Conservation (phyloP, 2,888 invertebrate genomes). For the Dasypogon diadema region DNA sequence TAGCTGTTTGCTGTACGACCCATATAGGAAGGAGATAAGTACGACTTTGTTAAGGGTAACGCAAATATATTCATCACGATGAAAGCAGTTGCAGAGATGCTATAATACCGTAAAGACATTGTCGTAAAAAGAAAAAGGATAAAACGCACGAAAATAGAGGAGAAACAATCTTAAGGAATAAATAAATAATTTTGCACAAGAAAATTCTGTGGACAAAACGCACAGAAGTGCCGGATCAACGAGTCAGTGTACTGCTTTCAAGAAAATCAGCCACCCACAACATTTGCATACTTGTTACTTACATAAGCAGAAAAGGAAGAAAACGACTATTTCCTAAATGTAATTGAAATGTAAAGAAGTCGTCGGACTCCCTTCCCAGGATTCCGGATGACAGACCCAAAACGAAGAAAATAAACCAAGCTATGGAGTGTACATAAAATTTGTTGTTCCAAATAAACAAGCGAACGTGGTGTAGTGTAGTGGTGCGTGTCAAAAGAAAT, state of each 20-base stretch:
- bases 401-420: conserved; percentile 21
- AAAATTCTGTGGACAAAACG: conserved; percentile 3
- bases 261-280: conserved; percentile 7
- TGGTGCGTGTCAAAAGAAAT: conserved; percentile 53
- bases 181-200: conserved; percentile 37
- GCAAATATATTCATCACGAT: conserved; percentile 48
- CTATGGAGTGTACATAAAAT: conserved; percentile 36
- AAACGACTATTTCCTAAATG: conserved; percentile 31
- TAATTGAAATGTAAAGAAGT: conserved; percentile 44
- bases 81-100: conserved; percentile 30
- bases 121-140: conserved; percentile 34
- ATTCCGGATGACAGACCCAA: background rate
- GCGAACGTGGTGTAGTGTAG: background rate
- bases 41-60: conserved; percentile 13
- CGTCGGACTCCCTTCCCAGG: background rate
- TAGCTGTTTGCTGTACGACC: conserved; percentile 5
- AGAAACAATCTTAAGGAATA: conserved; percentile 38
- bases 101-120: conserved; percentile 15
- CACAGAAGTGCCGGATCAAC: conserved; percentile 1
- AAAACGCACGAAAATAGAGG: conserved; percentile 27
- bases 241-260: background rate
- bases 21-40: background rate
- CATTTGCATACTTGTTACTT: conserved; percentile 43
- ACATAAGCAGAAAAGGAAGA: conserved; percentile 27
- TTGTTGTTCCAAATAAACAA: conserved; percentile 51